Percentiles rank a stretch among this genome's conserved stretches.
Conservation (phyloP, 35 echinoderm and acorn worm species). For the Ophioderma brevispina region DNA sequence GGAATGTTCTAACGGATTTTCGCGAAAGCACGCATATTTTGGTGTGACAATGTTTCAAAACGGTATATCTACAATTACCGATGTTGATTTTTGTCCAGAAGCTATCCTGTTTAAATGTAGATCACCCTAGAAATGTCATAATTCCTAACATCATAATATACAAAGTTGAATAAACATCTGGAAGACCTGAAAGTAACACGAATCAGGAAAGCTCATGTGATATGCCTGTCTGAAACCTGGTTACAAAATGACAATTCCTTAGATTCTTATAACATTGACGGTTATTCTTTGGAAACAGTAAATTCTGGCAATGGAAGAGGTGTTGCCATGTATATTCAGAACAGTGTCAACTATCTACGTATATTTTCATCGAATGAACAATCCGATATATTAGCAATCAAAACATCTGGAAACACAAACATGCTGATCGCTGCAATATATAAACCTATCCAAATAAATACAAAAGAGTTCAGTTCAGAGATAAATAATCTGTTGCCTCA, state of each 20-base stretch:
- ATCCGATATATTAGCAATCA: neutral
- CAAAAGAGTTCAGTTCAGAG: neutral
- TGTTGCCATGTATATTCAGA: neutral
- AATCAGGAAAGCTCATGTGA: slow-evolving; percentile 4
- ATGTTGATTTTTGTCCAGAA: neutral
- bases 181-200: slow-evolving; percentile 3
- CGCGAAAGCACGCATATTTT: neutral
- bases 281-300: neutral
- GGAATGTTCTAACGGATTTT: slow-evolving; percentile 3
- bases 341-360: neutral
- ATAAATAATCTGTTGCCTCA: neutral
- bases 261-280: neutral
- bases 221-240: slow-evolving; percentile 64
- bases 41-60: neutral
- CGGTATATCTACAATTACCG: neutral
- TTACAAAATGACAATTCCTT: neutral
- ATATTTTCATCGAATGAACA: neutral
- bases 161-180: neutral
- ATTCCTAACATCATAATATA: slow-evolving; percentile 16
- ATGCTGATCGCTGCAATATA: slow-evolving; percentile 9
- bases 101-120: neutral
- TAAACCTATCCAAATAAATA: neutral
- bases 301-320: neutral
- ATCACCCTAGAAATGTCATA: neutral
- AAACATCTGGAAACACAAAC: neutral